Evolutionary conservation across 1,140 invertebrate species (phyloP), one percentile per base, ranked within the genome.

Genomic region (Antheraea pernyi): DNA sequence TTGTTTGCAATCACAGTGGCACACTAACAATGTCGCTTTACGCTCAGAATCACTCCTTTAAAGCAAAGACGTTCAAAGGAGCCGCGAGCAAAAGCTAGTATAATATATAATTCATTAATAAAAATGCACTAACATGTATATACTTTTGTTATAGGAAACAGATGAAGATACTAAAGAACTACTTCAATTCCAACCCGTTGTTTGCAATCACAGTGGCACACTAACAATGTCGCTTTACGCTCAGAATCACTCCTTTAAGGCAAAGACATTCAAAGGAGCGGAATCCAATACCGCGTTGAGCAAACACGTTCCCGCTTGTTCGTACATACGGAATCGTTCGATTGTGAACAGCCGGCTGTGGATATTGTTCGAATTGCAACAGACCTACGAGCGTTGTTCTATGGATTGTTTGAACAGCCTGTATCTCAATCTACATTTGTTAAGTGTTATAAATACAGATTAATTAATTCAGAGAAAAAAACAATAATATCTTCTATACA

Each of bases 231-330:
- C 37, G 61, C 61, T 37, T 63, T 36, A 36, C 8, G 59, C 59
- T 19, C 19, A 36, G 36, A 30, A 63, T 36, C 37, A 37, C 19
- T 9, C 61, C 37, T 36, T 19, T 10, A 19, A 63, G 30, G n/a
- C 61, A 37, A 63, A 63, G 61, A 63, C 61, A 37, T 36, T 63
- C 61, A 63, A 63, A 63, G 61, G 61, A 63, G 37, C 30, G 22
- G 61, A 63, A 63, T 63, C 30, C 61, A 63, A 63, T 63, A 63
- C 61, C 37, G 61, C 30, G 22, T 37, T 37, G 61, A 37, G 61
- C 61, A 63, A 63, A 63, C 61, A 63, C 61, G 59, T 61, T 19
- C 61, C 30, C 30, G 37, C 61, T 53, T 53, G 46, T 53, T 53
- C 46, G 46, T 53, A 53, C 46, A 53, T 53, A 6, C 46, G 9